Evolutionary conservation across 1,140 invertebrate genomes (phyloP), one percentile per base, ranked within the genome.

Genomic region (Diorhabda carinulata): DNA sequence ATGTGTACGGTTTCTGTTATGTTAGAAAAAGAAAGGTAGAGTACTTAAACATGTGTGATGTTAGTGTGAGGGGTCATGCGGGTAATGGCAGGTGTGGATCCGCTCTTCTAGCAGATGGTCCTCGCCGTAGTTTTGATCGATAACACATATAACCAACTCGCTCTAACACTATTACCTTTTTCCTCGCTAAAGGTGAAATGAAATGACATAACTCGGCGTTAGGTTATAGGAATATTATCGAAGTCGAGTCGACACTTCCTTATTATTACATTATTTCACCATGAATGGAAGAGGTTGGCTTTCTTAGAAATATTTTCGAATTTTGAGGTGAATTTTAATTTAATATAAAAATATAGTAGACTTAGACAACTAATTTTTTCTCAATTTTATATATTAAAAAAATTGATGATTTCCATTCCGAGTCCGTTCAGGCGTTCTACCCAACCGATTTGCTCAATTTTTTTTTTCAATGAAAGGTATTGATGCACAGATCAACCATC

Each of bases 61-160:
- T 52, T 52, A 52, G 42, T 61, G 59, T 61, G 42, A 61, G 59
- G 59, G 59, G 59, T 61, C 59, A 61, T 61, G 59, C 59, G 59
- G 59, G 59, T 41, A 8, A 52, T 41, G 59, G 59, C 59, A 61
- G 59, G 59, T 43, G 47, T 61, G 59, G 59, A 61, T 61, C 59
- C 59, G 10, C 59, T 61, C 59, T 52, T 52, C 47, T 61, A 43
- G 59, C 59, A 61, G 59, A 61, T 61, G 59, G 59, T 43, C 40
- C 59, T 61, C 47, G 47, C 47, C 3, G 59, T n/a, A 61, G 59
- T 40, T 61, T 61, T 61, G 59, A 61, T 61, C 59, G 59, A 61
- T 61, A 61, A 40, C 59, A 41, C 25, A 40, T 61, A 40, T 40
- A 40, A 52, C 47, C 47, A 52, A 7, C 10, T 8, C 59, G 42